These are phyloP conservation scores for Varecia variegata DNA, from an alignment of 2,797 vertebrate genomes.

Conservation along the genomic window DNA sequence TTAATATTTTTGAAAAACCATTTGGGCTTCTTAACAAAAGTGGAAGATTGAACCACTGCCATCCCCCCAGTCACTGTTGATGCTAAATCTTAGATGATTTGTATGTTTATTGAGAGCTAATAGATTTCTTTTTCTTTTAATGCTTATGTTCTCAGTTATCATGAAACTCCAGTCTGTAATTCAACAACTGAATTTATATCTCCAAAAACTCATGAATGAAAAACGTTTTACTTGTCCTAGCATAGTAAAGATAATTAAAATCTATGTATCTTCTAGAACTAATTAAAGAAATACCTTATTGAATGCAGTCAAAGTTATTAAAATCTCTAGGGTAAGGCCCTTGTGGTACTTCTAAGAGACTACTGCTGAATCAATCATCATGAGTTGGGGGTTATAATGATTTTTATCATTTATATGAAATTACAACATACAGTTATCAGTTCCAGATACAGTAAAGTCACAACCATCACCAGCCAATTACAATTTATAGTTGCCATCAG, in stretches of 20 bases:
- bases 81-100: neutral
- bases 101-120: neutral
- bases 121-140: neutral
- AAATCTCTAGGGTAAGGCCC: neutral
- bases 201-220: neutral
- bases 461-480: neutral
- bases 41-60: neutral
- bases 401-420: constrained; percentile 3
- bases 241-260: constrained; percentile 13
- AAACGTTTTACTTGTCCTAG: neutral
- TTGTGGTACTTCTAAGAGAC: neutral
- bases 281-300: neutral
- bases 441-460: neutral
- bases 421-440: neutral
- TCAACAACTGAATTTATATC: neutral
- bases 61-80: fast-evolving
- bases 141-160: neutral
- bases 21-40: neutral
- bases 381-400: neutral
- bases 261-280: neutral
- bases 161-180: neutral
- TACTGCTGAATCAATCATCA: neutral
- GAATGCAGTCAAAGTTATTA: constrained; percentile 6
- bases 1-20: neutral
- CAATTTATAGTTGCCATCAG: neutral